Conservation (phyloP, 2,797 vertebrate species). For the Smutsia gigantea region DNA sequence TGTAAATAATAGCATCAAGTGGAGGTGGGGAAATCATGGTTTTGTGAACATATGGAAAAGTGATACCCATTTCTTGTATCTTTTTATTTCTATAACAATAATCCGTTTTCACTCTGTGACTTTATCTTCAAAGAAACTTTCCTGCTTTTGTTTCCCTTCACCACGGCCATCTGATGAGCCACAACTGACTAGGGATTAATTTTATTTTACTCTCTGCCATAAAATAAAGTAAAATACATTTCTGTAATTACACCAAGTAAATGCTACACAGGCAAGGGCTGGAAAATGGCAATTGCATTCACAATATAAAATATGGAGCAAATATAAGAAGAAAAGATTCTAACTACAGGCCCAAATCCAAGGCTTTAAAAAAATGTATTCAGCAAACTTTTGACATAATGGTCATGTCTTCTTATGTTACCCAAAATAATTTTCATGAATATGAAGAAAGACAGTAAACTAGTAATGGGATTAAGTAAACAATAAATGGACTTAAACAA, state of each 20-base stretch:
- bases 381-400: slow-evolving; percentile 51
- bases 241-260: slow-evolving; percentile 55
- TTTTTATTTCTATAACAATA: slow-evolving; percentile 16
- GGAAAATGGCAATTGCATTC: slow-evolving; percentile 21
- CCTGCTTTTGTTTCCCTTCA: slow-evolving; percentile 11
- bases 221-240: slow-evolving; percentile 54
- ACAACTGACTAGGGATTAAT: not conserved
- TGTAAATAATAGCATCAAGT: not conserved
- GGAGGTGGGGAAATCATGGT: not conserved
- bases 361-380: not conserved
- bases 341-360: not conserved
- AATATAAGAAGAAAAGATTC: slow-evolving; percentile 45
- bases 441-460: slow-evolving; percentile 61
- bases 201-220: slow-evolving; percentile 48
- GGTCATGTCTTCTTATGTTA: slow-evolving; percentile 35
- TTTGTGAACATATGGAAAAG: not conserved
- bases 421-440: slow-evolving; percentile 67
- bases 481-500: slow-evolving; percentile 67
- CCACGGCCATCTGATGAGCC: not conserved
- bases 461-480: slow-evolving; percentile 66
- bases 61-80: not conserved
- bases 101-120: slow-evolving; percentile 4
- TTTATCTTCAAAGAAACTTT: slow-evolving; percentile 11
- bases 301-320: slow-evolving; percentile 40
- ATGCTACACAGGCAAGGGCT: not conserved